These are phyloP conservation scores for Tonatia bakeri DNA, from an alignment of 2,113 vertebrate genomes.

Conservation along the genomic window DNA sequence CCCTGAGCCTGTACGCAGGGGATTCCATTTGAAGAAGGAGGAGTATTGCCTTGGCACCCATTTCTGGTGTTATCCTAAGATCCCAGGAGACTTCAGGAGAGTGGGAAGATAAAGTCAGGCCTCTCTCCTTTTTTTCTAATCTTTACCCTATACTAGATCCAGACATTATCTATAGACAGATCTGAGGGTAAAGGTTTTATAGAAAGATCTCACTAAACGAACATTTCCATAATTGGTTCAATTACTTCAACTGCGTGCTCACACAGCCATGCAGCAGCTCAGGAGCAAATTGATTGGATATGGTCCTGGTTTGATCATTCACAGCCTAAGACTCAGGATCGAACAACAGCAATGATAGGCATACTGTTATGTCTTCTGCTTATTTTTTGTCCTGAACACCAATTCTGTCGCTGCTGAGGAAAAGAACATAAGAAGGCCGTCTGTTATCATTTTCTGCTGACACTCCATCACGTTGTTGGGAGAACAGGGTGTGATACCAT, in stretches of 20 bases:
- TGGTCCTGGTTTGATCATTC: constrained; percentile 49
- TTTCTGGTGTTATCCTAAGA: neutral
- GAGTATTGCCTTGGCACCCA: neutral
- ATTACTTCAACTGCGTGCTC: constrained; percentile 35
- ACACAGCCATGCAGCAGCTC: constrained; percentile 30
- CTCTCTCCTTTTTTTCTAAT: neutral
- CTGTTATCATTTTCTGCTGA: neutral
- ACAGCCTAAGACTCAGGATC: constrained; percentile 48
- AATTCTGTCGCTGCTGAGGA: neutral
- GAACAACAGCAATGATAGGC: neutral
- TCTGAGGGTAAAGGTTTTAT: neutral
- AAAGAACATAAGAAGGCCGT: neutral
- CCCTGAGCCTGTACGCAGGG: neutral
- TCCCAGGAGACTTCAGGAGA: neutral
- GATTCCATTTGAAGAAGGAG: neutral
- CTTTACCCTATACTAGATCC: neutral
- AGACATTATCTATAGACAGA: neutral
- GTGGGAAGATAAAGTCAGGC: neutral
- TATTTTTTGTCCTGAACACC: neutral
- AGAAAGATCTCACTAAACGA: constrained; percentile 13
- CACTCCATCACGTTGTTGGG: neutral
- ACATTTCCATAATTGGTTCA: constrained; percentile 50
- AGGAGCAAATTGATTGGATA: constrained; percentile 40
- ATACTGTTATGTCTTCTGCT: neutral
- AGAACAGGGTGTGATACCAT: neutral